phyloP scores from a whole-genome alignment of 1,140 invertebrate species.

The Zaprionus gabonicus region DNA sequence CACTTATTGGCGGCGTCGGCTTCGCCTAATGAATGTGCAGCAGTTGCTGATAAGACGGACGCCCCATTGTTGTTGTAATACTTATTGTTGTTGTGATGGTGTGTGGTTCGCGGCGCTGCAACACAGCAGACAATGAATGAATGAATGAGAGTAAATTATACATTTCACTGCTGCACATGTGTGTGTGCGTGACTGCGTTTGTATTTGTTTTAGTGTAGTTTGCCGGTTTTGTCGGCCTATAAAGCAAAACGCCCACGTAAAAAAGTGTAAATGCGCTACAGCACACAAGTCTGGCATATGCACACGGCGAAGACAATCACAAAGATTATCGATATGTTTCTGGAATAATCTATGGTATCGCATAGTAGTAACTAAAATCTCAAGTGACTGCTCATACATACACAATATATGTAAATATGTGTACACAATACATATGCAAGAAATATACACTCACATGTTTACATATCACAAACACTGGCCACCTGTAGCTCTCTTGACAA shows the following conservation, averaged over 20 bases:
- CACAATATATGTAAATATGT: not conserved
- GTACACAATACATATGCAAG: not conserved
- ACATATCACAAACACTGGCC: slow-evolving; percentile 3
- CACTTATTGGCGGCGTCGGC: slow-evolving; percentile 75
- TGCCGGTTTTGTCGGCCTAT: slow-evolving; percentile 55
- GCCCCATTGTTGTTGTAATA: slow-evolving; percentile 18
- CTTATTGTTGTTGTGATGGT: slow-evolving; percentile 12
- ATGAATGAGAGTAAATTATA: slow-evolving; percentile 68
- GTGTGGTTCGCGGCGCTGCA: slow-evolving; percentile 47
- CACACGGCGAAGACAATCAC: not conserved
- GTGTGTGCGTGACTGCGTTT: not conserved
- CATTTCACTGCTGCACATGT: slow-evolving; percentile 52
- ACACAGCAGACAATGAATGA: slow-evolving; percentile 37
- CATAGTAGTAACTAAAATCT: not conserved
- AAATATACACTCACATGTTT: slow-evolving; percentile 6
- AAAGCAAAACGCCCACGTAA: slow-evolving; percentile 65
- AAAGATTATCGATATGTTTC: not conserved
- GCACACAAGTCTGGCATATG: slow-evolving; percentile 11
- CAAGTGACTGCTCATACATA: not conserved
- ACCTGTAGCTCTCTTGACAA: slow-evolving; percentile 32
- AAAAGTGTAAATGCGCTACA: slow-evolving; percentile 43
- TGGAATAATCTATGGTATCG: not conserved
- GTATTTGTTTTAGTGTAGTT: slow-evolving; percentile 48
- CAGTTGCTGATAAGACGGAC: slow-evolving; percentile 68
- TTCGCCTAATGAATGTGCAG: slow-evolving; percentile 41